Percentiles rank a stretch among this genome's conserved stretches.
Evolutionary conservation across 2,113 vertebrate genomes (phyloP).

Genomic region (Corydoras sp.): DNA sequence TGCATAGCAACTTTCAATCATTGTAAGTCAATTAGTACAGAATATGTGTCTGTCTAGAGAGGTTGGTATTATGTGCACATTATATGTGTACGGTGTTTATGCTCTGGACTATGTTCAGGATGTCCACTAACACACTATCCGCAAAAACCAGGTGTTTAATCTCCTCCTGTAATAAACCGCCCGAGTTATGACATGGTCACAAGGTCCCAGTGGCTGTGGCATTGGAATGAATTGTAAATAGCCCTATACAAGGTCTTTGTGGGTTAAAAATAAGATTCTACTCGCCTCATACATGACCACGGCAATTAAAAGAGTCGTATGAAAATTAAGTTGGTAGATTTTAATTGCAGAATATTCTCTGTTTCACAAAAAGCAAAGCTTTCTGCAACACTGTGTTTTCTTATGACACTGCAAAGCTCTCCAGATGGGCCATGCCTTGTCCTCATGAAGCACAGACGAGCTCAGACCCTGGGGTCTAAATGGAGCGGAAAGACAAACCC

Average conservation of each 20-base stretch:
- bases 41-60: too few relatives aligned
- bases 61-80: too few relatives aligned
- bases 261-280: neutral
- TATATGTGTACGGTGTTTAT: too few relatives aligned
- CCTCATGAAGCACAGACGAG: constrained; percentile 28
- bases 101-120: neutral
- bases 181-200: constrained; percentile 18
- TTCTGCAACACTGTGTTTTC: neutral
- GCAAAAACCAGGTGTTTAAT: neutral
- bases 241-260: constrained; percentile 10
- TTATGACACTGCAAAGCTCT: neutral
- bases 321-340: too few relatives aligned
- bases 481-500: constrained; percentile 64
- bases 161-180: constrained; percentile 4
- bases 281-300: neutral
- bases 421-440: constrained; percentile 40
- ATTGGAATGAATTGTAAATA: constrained; percentile 38
- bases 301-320: neutral
- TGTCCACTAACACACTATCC: neutral
- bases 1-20: too few relatives aligned
- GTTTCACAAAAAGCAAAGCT: neutral
- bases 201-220: constrained; percentile 23
- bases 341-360: too few relatives aligned
- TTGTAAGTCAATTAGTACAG: too few relatives aligned
- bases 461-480: constrained; percentile 56